Evolutionary conservation across 2,888 invertebrate species (phyloP).

Genomic region (Rhagonycha lutea): DNA sequence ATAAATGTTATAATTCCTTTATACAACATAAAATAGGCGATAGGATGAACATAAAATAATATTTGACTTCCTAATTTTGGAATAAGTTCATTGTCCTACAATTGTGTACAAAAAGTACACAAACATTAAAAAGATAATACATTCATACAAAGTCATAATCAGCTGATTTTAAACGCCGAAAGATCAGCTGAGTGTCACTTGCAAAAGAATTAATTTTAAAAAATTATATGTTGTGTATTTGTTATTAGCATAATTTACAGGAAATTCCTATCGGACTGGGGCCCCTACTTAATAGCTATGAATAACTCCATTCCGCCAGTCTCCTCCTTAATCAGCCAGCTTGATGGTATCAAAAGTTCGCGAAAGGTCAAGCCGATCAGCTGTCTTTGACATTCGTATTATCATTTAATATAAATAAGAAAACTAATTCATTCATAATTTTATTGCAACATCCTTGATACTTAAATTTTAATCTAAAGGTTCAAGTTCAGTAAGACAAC

Average conservation of each 20-base stretch:
- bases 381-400: constrained; percentile 34
- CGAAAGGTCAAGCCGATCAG: constrained; percentile 36
- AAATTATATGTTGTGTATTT: background rate
- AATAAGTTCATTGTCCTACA: constrained; percentile 29
- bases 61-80: constrained; percentile 21
- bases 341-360: constrained; percentile 21
- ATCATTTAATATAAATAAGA: constrained; percentile 25
- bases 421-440: constrained; percentile 32
- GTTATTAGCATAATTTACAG: constrained; percentile 18
- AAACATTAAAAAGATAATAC: constrained; percentile 27
- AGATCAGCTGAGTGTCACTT: constrained; percentile 18
- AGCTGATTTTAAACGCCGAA: constrained; percentile 23
- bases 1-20: background rate
- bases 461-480: constrained; percentile 15
- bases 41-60: constrained; percentile 18
- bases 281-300: constrained; percentile 17
- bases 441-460: constrained; percentile 23
- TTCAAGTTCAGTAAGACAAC: constrained; percentile 17
- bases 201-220: background rate
- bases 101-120: constrained; percentile 30
- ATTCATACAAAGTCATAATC: constrained; percentile 21
- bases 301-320: constrained; percentile 19
- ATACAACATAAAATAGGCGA: constrained; percentile 13
- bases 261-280: constrained; percentile 18
- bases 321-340: constrained; percentile 7